phyloP scores from a whole-genome alignment of 2,888 invertebrate species.

The Actias luna region DNA sequence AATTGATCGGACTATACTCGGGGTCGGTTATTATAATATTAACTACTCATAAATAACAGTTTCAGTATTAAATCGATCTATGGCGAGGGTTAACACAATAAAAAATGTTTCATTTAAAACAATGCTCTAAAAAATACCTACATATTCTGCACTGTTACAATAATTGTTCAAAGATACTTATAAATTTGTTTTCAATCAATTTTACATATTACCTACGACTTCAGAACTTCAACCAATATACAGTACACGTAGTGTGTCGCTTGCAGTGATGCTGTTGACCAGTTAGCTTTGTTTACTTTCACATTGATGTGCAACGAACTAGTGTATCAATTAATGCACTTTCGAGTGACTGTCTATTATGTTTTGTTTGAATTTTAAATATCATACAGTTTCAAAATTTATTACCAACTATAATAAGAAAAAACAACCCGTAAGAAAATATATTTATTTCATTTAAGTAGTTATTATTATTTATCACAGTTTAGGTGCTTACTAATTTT shows the following conservation, averaged over 20 bases:
- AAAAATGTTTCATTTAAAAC: not conserved
- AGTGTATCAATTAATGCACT: slow-evolving; percentile 2
- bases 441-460: not conserved
- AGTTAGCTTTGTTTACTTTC: slow-evolving; percentile 48
- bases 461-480: not conserved
- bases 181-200: too few relatives aligned
- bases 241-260: not conserved
- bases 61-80: not conserved
- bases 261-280: slow-evolving; percentile 50
- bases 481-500: not conserved
- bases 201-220: slow-evolving; percentile 10
- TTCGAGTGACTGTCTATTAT: not conserved
- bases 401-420: too few relatives aligned
- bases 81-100: not conserved
- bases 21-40: not conserved
- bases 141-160: not conserved
- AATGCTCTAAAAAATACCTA: not conserved
- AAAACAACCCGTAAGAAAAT: too few relatives aligned
- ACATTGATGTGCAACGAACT: slow-evolving; percentile 28
- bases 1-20: too few relatives aligned
- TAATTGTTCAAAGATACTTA: too few relatives aligned
- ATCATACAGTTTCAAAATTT: too few relatives aligned
- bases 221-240: not conserved
- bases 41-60: not conserved
- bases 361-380: not conserved